phyloP scores from a whole-genome alignment of 1,140 invertebrate species.

The Dinoponera quadriceps region DNA sequence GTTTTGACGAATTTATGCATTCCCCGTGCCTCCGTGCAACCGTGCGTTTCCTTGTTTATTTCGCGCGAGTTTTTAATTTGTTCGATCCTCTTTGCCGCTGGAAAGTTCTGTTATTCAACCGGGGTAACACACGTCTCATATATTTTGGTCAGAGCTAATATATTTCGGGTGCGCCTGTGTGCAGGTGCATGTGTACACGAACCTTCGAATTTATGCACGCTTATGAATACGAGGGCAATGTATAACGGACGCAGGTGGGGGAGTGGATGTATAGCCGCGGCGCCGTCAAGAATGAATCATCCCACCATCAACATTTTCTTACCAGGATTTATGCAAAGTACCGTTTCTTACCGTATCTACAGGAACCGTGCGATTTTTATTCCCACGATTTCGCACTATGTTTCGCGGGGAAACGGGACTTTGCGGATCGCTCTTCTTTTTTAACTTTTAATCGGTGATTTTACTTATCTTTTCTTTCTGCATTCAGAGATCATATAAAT shows the following conservation, averaged over 20 bases:
- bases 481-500: too few species aligned
- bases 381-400: neutral
- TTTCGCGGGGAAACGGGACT: neutral
- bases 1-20: conserved; percentile 16
- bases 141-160: conserved; percentile 57
- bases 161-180: conserved; percentile 49
- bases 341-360: conserved; percentile 23
- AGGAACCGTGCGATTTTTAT: conserved; percentile 29
- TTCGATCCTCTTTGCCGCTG: conserved; percentile 1
- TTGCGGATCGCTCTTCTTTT: neutral
- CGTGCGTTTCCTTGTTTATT: conserved; percentile 5
- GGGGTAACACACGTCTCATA: conserved; percentile 45
- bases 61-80: conserved; percentile 37
- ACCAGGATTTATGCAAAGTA: conserved; percentile 52
- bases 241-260: conserved; percentile 48
- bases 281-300: conserved; percentile 47
- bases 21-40: neutral
- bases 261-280: conserved; percentile 40
- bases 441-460: neutral
- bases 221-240: conserved; percentile 64
- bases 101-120: conserved; percentile 57
- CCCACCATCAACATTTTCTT: conserved; percentile 44
- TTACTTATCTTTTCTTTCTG: neutral
- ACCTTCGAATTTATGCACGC: conserved; percentile 61
- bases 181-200: conserved; percentile 39